Evolutionary conservation across 2,113 vertebrate species (phyloP), one percentile per base, ranked within the genome.

Genomic region (Mola mola): DNA sequence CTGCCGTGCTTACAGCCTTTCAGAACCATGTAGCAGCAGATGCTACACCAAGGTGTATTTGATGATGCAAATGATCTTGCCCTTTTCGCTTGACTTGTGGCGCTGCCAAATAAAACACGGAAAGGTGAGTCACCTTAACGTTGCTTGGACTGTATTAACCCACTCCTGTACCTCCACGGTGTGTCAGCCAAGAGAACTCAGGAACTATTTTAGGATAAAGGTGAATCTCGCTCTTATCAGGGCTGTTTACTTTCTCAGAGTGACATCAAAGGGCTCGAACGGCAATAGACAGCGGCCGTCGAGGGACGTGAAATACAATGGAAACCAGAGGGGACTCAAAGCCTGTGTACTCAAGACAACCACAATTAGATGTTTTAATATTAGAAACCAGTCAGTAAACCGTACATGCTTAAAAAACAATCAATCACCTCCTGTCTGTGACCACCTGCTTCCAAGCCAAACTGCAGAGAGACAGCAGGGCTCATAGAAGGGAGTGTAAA

Each of bases 291-390:
- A 33, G 44, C 64, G 47, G 36, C 48, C 8, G 42, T 56, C n/a
- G 22, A 52, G 7, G 50, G 19, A 41, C 42, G 38, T 58, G 43
- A 3, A 34, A 34, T 12, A 84, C 87, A 85, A 82, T 78, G 59
- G 79, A 65, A 17, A 31, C n/a, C 47, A 28, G 37, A 16, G 37
- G 65, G 25, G 31, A 2, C 6, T 48, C 13, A 3, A 12, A 34
- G 11, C 11, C 34, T 38, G 25, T 43, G 13, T 37, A 29, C 46
- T 33, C 22, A 29, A 34, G 10, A 43, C 20, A 48, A 57, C 60
- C 64, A 70, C 43, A 79, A 78, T 76, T 63, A 77, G 71, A 58
- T n/a, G 26, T 29, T 60, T 66, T 75, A 60, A 79, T 86, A 72
- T 65, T 68, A 78, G 56, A 58, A 70, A 51, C 52, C 26, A 29